Percentiles rank a stretch among this genome's conserved stretches.
Evolutionary conservation across 2,888 invertebrate species (phyloP).

Genomic region (Ypsolopha scabrella): DNA sequence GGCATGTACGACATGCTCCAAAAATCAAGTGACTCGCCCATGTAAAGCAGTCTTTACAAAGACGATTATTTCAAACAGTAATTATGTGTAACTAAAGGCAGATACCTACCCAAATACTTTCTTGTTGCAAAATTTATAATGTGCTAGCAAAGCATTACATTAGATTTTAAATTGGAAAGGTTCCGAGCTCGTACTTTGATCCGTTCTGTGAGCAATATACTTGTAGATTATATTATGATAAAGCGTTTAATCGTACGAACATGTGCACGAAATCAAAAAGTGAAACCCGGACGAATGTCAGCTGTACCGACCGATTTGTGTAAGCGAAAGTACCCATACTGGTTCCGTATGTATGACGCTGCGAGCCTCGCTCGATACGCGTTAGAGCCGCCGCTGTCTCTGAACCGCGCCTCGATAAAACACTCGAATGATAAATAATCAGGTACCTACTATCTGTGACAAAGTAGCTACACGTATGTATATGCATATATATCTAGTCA

Average conservation of each 20-base stretch:
- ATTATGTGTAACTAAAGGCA: constrained; percentile 27
- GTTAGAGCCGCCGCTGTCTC: too few species aligned
- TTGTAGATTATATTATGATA: not conserved
- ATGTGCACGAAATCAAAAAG: constrained; percentile 37
- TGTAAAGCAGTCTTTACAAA: not conserved
- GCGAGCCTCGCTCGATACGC: not conserved
- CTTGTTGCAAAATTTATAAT: too few species aligned
- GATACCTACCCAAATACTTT: not conserved
- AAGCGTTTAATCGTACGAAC: constrained; percentile 1
- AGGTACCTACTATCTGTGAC: not conserved
- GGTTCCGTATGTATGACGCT: constrained; percentile 24
- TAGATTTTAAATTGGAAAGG: too few species aligned
- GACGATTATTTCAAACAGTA: constrained; percentile 30
- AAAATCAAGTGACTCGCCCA: not conserved
- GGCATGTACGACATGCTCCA: not conserved
- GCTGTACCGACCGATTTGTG: constrained; percentile 40
- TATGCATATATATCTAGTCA: not conserved
- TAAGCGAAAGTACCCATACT: constrained; percentile 62
- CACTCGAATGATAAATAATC: not conserved
- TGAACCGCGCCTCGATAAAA: not conserved
- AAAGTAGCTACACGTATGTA: not conserved
- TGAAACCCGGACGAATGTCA: constrained; percentile 50
- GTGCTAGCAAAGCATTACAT: too few species aligned
- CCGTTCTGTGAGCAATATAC: not conserved
- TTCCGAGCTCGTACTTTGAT: too few species aligned